A percentile compares a stretch with the other conserved stretches of the same genome.
phyloP scores from a whole-genome alignment of 2,888 invertebrate species.

The Clostera curtula region DNA sequence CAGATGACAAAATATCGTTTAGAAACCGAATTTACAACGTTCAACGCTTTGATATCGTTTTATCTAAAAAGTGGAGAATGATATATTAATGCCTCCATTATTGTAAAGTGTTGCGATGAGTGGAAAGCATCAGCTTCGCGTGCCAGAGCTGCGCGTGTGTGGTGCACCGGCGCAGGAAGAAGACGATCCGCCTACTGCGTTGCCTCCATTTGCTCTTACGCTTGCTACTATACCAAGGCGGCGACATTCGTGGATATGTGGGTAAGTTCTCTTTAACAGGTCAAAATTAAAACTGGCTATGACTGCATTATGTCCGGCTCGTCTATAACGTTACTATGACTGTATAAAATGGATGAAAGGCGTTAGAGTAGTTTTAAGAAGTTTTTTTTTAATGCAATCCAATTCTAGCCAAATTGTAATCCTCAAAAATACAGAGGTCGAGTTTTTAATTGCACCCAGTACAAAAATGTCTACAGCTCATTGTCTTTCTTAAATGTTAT shows the following conservation, averaged over 20 bases:
- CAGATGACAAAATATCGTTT: constrained; percentile 20
- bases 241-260: constrained; percentile 85
- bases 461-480: too few species aligned
- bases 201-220: constrained; percentile 65
- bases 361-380: too few species aligned
- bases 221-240: constrained; percentile 75
- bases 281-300: too few species aligned
- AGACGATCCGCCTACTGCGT: constrained; percentile 57
- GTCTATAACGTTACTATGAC: too few species aligned
- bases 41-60: constrained; percentile 21
- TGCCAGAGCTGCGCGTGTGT: constrained; percentile 80
- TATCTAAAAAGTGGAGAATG: constrained; percentile 8
- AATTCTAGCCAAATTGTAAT: too few species aligned
- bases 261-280: constrained; percentile 66
- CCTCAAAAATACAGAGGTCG: too few species aligned
- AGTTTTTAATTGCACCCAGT: too few species aligned
- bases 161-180: constrained; percentile 68
- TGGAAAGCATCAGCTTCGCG: constrained; percentile 71
- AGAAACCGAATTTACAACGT: constrained; percentile 24
- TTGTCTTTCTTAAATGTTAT: too few species aligned
- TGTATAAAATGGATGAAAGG: too few species aligned
- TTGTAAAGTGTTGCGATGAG: constrained; percentile 71
- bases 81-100: constrained; percentile 12
- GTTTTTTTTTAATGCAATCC: too few species aligned
- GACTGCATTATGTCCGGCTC: too few species aligned